Conservation (phyloP, 2,888 invertebrate genomes). For the Anoplius nigerrimus region DNA sequence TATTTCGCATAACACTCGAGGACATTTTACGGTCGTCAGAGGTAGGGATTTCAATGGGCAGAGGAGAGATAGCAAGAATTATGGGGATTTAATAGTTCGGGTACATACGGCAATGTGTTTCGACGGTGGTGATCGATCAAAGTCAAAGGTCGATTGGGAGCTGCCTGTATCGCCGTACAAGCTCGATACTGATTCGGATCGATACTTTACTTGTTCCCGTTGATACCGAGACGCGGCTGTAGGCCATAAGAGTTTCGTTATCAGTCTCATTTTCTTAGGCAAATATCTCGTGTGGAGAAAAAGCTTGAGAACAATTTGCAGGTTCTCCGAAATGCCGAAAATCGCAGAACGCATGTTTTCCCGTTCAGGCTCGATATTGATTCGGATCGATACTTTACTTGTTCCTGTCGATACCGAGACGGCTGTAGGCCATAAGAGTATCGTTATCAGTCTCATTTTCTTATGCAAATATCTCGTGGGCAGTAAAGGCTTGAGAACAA, state of each 20-base stretch:
- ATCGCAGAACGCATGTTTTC: neutral
- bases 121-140: conserved; percentile 53
- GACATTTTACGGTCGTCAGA: conserved; percentile 4
- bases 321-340: conserved; percentile 18
- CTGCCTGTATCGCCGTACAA: conserved; percentile 41
- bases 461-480: conserved; percentile 26
- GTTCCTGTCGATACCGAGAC: conserved; percentile 51
- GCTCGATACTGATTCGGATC: conserved; percentile 34
- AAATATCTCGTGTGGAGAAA: conserved; percentile 21
- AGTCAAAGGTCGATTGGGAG: conserved; percentile 57
- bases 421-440: conserved; percentile 37
- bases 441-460: conserved; percentile 35
- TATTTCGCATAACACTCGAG: no score
- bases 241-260: conserved; percentile 35
- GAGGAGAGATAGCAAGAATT: conserved; percentile 23
- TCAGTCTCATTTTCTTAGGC: conserved; percentile 29
- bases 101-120: neutral
- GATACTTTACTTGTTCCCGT: conserved; percentile 55
- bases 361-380: conserved; percentile 28
- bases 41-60: conserved; percentile 21
- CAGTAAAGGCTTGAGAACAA: conserved; percentile 19
- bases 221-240: conserved; percentile 48
- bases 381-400: conserved; percentile 49
- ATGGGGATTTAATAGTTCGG: conserved; percentile 48
- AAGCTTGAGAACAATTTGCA: conserved; percentile 29